Conservation (phyloP, 1,140 invertebrate genomes). For the Drosophila watanabei region DNA sequence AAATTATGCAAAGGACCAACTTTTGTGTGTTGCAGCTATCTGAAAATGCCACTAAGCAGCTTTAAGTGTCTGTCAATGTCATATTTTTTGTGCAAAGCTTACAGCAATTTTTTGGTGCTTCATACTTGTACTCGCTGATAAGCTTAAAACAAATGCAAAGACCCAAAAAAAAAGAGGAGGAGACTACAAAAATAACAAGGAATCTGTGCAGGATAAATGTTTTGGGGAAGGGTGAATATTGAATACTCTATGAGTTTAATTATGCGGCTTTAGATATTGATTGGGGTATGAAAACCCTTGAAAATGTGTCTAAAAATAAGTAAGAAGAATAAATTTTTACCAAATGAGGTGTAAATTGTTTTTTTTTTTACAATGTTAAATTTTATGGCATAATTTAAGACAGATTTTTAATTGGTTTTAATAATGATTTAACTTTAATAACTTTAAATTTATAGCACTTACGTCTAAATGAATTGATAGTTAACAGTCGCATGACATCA, state of each 20-base stretch:
- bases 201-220: neutral
- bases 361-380: too few species aligned
- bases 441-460: too few species aligned
- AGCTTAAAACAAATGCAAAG: constrained; percentile 72
- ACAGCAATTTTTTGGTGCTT: constrained; percentile 70
- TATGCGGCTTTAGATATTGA: neutral
- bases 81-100: constrained; percentile 73
- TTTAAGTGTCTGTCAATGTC: constrained; percentile 83
- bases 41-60: constrained; percentile 71
- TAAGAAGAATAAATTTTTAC: too few species aligned
- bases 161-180: constrained; percentile 29
- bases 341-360: too few species aligned
- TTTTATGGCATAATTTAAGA: too few species aligned
- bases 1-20: constrained; percentile 58
- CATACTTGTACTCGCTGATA: constrained; percentile 60
- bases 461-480: too few species aligned
- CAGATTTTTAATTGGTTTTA: too few species aligned
- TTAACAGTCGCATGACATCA: too few species aligned
- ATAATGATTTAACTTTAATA: too few species aligned
- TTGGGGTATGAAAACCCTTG: neutral
- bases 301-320: neutral
- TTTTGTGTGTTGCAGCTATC: constrained; percentile 52
- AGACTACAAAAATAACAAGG: constrained; percentile 28
- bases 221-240: neutral
- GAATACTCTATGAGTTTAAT: neutral